Percentiles rank a stretch among this genome's conserved stretches.
These are phyloP conservation scores for Agraylea sexmaculata DNA, from an alignment of 1,140 invertebrate genomes.

Conservation along the genomic window DNA sequence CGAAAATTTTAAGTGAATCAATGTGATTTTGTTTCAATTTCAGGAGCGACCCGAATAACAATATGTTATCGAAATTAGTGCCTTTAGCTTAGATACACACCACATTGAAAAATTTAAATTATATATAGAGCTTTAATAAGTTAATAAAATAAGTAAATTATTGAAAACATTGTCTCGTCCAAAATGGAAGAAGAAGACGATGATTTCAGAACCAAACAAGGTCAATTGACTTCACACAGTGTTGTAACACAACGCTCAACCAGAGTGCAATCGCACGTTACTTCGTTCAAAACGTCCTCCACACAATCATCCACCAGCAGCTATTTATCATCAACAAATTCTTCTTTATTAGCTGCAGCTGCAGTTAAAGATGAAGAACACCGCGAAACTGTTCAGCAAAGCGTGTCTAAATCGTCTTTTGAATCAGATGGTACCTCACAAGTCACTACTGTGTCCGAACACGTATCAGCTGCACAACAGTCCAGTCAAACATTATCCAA, in stretches of 20 bases:
- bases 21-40: slow-evolving; percentile 11
- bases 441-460: slow-evolving; percentile 8
- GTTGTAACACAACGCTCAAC: slow-evolving; percentile 15
- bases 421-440: slow-evolving; percentile 6
- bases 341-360: no score
- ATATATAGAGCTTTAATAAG: neutral
- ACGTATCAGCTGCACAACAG: slow-evolving; percentile 6
- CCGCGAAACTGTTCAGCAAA: slow-evolving; percentile 20
- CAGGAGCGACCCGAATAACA: slow-evolving; percentile 8
- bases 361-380: slow-evolving; percentile 16
- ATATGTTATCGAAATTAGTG: no score
- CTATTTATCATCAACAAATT: slow-evolving; percentile 16
- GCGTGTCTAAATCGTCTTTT: slow-evolving; percentile 10
- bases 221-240: slow-evolving; percentile 17
- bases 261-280: slow-evolving; percentile 16
- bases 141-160: no score
- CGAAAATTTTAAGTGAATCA: slow-evolving; percentile 8
- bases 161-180: slow-evolving; percentile 17
- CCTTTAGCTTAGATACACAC: no score
- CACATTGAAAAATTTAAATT: no score
- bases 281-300: slow-evolving; percentile 12
- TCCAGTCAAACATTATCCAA: slow-evolving; percentile 11
- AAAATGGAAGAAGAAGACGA: slow-evolving; percentile 49
- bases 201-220: slow-evolving; percentile 29
- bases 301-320: slow-evolving; percentile 13